Percentiles rank a stretch among this genome's conserved stretches.
Evolutionary conservation across 1,140 invertebrate species (phyloP).

Genomic region (Panonychus citri): DNA sequence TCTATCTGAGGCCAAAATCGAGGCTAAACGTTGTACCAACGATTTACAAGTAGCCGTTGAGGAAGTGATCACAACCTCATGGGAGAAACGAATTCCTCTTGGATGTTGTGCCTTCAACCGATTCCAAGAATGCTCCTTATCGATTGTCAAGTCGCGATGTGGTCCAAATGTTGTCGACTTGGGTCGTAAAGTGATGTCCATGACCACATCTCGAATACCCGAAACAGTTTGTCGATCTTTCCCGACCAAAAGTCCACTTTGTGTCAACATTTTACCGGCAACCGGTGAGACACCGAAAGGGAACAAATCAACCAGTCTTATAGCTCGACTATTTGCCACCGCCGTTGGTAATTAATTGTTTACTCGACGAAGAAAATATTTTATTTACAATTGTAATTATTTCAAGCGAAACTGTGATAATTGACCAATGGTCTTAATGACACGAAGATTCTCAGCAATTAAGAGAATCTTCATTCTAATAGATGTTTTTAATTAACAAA

Average conservation of each 20-base stretch:
- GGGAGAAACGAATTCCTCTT: neutral
- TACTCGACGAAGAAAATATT: too few species aligned
- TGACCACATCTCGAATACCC: neutral
- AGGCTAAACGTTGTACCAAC: neutral
- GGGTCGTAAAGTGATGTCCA: neutral
- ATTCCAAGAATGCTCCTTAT: neutral
- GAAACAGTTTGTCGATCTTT: neutral
- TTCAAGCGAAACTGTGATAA: too few species aligned
- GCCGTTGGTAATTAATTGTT: too few species aligned
- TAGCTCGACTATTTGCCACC: too few species aligned
- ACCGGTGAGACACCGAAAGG: neutral
- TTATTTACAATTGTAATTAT: too few species aligned
- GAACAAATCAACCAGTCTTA: neutral
- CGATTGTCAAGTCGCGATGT: neutral
- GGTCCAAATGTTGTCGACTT: neutral
- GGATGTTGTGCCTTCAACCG: conserved; percentile 1
- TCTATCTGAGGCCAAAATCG: neutral
- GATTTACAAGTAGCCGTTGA: conserved; percentile 1
- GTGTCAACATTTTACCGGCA: neutral
- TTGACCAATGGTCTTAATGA: too few species aligned
- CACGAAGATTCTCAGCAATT: too few species aligned
- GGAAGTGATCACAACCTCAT: neutral
- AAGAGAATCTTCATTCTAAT: too few species aligned
- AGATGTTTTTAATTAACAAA: too few species aligned
- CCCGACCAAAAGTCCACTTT: neutral